Conservation (phyloP, 1,140 invertebrate species). For the Conus ventricosus region DNA sequence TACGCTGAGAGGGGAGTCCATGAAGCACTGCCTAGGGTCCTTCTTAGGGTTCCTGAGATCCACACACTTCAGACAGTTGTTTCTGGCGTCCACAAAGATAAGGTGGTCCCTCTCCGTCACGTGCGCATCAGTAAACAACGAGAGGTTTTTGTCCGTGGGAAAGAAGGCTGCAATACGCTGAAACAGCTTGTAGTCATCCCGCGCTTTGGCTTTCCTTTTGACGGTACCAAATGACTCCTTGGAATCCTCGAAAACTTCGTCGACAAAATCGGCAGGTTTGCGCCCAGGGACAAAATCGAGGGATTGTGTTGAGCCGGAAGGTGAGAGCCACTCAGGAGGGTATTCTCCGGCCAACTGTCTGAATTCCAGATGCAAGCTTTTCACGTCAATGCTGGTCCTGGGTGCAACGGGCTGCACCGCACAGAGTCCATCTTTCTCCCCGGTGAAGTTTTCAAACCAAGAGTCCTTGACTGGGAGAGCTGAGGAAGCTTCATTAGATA, state of each 20-base stretch:
- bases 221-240: too few species aligned
- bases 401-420: too few species aligned
- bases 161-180: constrained; percentile 12
- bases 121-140: constrained; percentile 20
- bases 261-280: not conserved
- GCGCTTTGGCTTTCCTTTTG: too few species aligned
- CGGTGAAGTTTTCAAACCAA: too few species aligned
- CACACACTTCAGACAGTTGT: constrained; percentile 19
- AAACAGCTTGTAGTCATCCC: not conserved
- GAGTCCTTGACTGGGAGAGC: not conserved
- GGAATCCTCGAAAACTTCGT: not conserved
- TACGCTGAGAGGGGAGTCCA: not conserved
- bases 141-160: not conserved
- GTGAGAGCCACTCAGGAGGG: too few species aligned
- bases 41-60: not conserved
- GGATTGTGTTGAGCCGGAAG: too few species aligned
- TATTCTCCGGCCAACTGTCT: too few species aligned
- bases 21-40: not conserved
- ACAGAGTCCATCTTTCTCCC: too few species aligned
- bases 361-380: too few species aligned
- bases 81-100: constrained; percentile 14
- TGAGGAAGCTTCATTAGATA: not conserved
- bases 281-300: not conserved
- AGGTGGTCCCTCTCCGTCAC: constrained; percentile 17
- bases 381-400: too few species aligned